Percentiles rank a stretch among this genome's conserved stretches.
phyloP scores from a whole-genome alignment of 2,797 vertebrate genomes.

The Epinephelus malabaricus region DNA sequence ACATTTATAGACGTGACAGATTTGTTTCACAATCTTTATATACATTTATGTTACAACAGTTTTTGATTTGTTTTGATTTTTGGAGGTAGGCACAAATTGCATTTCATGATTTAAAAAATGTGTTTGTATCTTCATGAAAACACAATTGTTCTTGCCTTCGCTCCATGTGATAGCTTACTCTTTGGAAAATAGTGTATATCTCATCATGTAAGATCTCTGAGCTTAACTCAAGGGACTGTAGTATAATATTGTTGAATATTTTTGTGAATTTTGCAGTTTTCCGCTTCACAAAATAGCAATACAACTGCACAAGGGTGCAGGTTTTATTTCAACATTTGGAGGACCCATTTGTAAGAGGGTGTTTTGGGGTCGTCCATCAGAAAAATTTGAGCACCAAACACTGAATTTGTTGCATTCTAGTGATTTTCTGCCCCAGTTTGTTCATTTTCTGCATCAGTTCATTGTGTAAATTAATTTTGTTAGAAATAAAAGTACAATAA shows the following conservation, averaged over 20 bases:
- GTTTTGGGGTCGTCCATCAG: too few relatives aligned
- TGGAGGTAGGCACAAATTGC: neutral
- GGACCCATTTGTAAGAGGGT: too few relatives aligned
- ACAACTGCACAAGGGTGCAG: neutral
- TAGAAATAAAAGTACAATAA: too few relatives aligned
- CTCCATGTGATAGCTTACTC: neutral
- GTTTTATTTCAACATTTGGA: too few relatives aligned
- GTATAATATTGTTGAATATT: neutral
- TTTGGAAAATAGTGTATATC: conserved; percentile 17
- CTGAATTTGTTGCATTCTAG: too few relatives aligned
- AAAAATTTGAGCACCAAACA: too few relatives aligned
- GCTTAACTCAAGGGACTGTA: neutral
- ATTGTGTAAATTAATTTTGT: too few relatives aligned
- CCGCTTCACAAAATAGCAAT: neutral
- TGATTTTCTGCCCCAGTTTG: too few relatives aligned
- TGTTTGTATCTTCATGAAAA: neutral
- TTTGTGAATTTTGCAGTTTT: neutral
- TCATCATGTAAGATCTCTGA: neutral
- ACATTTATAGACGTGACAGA: conserved; percentile 27
- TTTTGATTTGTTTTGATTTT: neutral
- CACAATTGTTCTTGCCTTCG: neutral
- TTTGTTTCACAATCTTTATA: conserved; percentile 18
- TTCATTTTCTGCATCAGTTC: too few relatives aligned
- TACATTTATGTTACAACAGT: neutral
- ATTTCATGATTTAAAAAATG: neutral